Evolutionary conservation across 2,888 invertebrate species (phyloP).

Genomic region (Rhopalosiphum nymphaeae): DNA sequence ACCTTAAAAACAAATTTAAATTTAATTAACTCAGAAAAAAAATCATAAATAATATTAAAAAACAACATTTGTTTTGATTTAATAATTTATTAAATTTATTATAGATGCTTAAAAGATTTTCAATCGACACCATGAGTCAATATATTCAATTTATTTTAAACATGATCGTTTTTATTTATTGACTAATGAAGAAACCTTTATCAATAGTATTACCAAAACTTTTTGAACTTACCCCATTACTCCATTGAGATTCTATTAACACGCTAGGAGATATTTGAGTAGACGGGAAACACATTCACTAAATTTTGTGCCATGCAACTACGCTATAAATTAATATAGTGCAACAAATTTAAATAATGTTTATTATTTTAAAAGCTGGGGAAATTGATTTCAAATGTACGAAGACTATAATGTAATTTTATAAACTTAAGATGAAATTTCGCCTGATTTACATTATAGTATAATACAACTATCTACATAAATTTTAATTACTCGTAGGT

Average conservation of each 20-base stretch:
- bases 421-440: background rate
- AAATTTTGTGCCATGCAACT: background rate
- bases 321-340: background rate
- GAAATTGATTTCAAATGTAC: background rate
- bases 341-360: background rate
- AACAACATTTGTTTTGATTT: background rate
- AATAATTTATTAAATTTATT: background rate
- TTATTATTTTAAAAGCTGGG: background rate
- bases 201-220: slow-evolving; percentile 6
- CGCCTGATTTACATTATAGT: background rate
- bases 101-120: background rate
- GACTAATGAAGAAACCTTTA: background rate
- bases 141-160: background rate
- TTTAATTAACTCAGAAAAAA: background rate
- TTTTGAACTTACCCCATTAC: background rate
- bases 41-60: background rate
- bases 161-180: background rate
- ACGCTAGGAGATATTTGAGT: background rate
- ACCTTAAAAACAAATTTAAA: background rate
- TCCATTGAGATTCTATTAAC: background rate
- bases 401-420: background rate
- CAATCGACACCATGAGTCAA: background rate
- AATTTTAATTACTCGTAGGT: background rate
- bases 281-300: background rate
- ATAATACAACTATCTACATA: background rate